phyloP scores from a whole-genome alignment of 2,797 vertebrate species.

The Prunella strophiata region DNA sequence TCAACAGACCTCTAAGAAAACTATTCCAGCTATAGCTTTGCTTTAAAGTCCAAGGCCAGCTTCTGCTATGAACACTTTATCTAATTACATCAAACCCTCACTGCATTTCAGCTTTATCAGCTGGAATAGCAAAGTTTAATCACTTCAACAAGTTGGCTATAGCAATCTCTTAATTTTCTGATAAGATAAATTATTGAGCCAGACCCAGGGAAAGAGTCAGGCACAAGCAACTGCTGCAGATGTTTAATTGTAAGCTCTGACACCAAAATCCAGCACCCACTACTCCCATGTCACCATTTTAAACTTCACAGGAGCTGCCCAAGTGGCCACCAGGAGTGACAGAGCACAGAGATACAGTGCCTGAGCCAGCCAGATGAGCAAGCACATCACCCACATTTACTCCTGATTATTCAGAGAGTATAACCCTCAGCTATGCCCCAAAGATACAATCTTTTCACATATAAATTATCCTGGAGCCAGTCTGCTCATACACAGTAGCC shows the following conservation, averaged over 20 bases:
- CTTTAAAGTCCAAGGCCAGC: not conserved
- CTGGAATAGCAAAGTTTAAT: not conserved
- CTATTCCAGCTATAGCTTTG: not conserved
- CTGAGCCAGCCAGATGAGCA: not conserved
- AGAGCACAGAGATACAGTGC: not conserved
- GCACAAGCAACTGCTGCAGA: not conserved
- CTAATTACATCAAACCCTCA: not conserved
- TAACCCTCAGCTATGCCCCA: not conserved
- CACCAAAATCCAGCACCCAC: not conserved
- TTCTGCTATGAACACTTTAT: not conserved
- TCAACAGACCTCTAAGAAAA: constrained; percentile 11
- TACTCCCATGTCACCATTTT: not conserved
- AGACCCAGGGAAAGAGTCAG: not conserved
- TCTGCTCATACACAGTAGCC: not conserved
- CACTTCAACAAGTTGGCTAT: not conserved
- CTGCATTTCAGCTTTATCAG: not conserved
- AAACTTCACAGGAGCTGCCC: not conserved
- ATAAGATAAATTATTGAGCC: not conserved
- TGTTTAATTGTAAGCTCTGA: not conserved
- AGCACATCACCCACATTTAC: not conserved
- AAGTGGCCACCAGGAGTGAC: not conserved
- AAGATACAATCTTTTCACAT: not conserved
- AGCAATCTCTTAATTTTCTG: not conserved
- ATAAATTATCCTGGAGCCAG: not conserved
- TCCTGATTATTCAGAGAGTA: not conserved